Conservation (phyloP, 1,140 invertebrate species). For the Neuroterus valhalla region DNA sequence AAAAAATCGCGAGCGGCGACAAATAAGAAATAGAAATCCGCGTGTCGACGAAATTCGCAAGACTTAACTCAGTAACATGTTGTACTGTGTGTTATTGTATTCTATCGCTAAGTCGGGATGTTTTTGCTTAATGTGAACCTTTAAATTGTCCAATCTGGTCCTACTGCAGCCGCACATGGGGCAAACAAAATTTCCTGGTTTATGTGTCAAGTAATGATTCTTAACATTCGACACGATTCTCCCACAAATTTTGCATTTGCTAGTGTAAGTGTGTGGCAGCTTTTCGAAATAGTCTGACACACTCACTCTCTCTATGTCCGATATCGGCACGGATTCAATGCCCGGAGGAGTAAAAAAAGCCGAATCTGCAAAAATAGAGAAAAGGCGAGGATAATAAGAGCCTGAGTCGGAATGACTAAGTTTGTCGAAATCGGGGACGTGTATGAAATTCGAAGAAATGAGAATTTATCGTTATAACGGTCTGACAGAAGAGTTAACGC, state of each 20-base stretch:
- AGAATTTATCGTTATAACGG: constrained; percentile 42
- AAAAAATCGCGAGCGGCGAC: not conserved
- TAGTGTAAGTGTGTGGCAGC: constrained; percentile 62
- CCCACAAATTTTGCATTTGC: constrained; percentile 79
- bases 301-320: constrained; percentile 62
- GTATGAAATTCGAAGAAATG: constrained; percentile 15
- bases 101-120: constrained; percentile 72
- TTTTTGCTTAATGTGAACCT: constrained; percentile 83
- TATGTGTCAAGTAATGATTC: constrained; percentile 84
- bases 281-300: constrained; percentile 65
- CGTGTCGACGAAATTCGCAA: constrained; percentile 15
- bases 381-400: constrained; percentile 59
- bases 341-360: constrained; percentile 66
- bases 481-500: constrained; percentile 26
- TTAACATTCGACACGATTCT: constrained; percentile 83
- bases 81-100: constrained; percentile 37
- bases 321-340: constrained; percentile 62
- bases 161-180: constrained; percentile 82
- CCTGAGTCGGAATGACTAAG: constrained; percentile 42
- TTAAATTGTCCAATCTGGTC: constrained; percentile 83
- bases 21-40: constrained; percentile 3
- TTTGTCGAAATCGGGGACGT: constrained; percentile 37
- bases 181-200: constrained; percentile 82
- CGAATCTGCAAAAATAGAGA: constrained; percentile 68
- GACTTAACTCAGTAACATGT: constrained; percentile 40